A percentile compares a stretch with the other conserved stretches of the same genome.
Evolutionary conservation across 1,140 invertebrate species (phyloP).

Genomic region (Scaptomyza hsui): DNA sequence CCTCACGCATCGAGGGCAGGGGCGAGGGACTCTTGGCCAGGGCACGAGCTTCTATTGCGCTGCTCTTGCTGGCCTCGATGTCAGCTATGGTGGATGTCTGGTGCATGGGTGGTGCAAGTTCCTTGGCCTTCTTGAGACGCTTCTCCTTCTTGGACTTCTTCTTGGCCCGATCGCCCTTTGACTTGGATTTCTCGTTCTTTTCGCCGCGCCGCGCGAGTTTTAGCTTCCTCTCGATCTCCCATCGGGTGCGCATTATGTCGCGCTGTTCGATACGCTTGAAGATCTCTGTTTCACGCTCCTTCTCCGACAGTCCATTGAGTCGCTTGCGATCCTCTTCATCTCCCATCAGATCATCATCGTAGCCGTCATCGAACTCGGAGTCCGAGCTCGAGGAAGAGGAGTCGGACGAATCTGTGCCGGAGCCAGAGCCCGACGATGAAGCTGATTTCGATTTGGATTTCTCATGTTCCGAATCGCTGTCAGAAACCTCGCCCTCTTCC

Average conservation of each 20-base stretch:
- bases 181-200: conserved; percentile 86
- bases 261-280: conserved; percentile 97
- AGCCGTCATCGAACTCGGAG: conserved; percentile 87
- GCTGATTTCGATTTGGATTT: conserved; percentile 55
- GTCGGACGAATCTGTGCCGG: conserved; percentile 55
- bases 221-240: conserved; percentile 98
- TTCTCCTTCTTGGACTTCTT: conserved; percentile 83
- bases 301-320: conserved; percentile 96
- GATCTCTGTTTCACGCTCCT: conserved; percentile 98
- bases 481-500: conserved; percentile 78
- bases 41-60: conserved; percentile 10
- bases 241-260: conserved; percentile 95
- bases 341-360: conserved; percentile 98
- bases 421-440: conserved; percentile 31
- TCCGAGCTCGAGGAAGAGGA: conserved; percentile 83
- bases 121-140: conserved; percentile 82
- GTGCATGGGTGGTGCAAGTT: conserved; percentile 57
- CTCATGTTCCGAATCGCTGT: conserved; percentile 69
- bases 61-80: conserved; percentile 53
- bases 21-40: conserved; percentile 47
- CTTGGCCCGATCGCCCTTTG: conserved; percentile 87
- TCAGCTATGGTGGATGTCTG: conserved; percentile 55
- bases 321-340: conserved; percentile 96
- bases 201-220: conserved; percentile 93
- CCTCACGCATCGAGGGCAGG: conserved; percentile 26